A percentile compares a stretch with the other conserved stretches of the same genome.
Conservation (phyloP, 2,797 vertebrate species). For the Lepilemur septentrionalis region DNA sequence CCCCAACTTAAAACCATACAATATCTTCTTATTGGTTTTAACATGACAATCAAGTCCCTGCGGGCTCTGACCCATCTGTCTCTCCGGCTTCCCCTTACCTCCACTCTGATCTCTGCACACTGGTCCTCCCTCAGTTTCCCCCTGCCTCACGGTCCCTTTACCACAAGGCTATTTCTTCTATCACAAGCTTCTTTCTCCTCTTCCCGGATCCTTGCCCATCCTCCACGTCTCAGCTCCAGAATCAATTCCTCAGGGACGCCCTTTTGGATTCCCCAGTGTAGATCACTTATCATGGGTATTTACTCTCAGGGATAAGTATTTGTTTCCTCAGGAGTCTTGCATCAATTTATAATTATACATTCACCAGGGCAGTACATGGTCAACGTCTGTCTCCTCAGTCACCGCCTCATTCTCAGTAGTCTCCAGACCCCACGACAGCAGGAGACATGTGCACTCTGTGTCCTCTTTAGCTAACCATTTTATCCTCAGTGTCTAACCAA, state of each 20-base stretch:
- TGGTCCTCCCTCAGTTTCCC: not conserved
- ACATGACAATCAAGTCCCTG: not conserved
- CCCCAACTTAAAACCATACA: not conserved
- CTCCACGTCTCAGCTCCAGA: not conserved
- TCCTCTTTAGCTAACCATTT: not conserved
- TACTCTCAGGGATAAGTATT: not conserved
- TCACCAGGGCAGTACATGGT: not conserved
- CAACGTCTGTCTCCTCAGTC: not conserved
- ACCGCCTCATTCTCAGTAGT: not conserved
- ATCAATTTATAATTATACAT: not conserved
- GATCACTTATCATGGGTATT: not conserved
- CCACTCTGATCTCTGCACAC: not conserved
- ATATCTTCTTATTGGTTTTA: not conserved
- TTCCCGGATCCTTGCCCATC: not conserved
- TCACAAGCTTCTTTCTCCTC: too few species aligned
- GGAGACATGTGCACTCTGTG: fast-evolving
- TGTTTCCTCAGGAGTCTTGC: not conserved
- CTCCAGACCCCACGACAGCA: not conserved
- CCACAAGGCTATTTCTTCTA: not conserved
- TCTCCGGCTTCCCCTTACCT: not conserved
- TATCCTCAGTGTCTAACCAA: not conserved
- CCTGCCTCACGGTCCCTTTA: not conserved
- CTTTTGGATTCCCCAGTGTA: not conserved
- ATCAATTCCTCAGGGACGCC: not conserved
- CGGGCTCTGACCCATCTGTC: not conserved